Evolutionary conservation across 2,113 vertebrate genomes (phyloP).

Genomic region (Alethe castanea): DNA sequence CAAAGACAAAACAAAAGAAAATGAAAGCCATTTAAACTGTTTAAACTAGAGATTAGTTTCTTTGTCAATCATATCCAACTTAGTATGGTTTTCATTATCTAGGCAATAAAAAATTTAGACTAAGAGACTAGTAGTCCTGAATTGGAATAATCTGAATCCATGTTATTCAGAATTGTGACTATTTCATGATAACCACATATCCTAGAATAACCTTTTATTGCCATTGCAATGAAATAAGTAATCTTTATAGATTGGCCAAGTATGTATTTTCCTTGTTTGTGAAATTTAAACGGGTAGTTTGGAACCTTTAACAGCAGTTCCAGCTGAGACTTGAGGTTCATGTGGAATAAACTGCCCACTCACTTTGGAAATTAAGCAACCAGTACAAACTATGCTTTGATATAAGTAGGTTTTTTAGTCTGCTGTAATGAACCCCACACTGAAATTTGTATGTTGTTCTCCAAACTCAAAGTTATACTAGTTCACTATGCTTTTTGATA

Average conservation of each 20-base stretch:
- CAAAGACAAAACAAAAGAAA: neutral
- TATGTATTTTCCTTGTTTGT: conserved; percentile 6
- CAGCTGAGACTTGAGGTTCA: neutral
- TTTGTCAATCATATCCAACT: neutral
- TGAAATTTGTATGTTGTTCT: neutral
- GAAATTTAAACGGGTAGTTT: conserved; percentile 48
- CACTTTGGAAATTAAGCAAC: conserved; percentile 14
- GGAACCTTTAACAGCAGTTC: conserved; percentile 41
- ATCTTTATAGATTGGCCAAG: conserved; percentile 2
- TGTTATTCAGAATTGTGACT: neutral
- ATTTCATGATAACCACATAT: conserved; percentile 54
- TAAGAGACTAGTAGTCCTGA: neutral
- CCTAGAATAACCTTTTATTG: conserved; percentile 54
- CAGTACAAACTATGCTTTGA: neutral
- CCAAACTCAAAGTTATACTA: neutral
- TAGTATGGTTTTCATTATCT: conserved; percentile 13
- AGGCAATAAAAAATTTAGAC: conserved; percentile 32
- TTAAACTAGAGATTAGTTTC: neutral
- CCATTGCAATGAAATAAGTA: conserved; percentile 41
- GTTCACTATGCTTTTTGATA: neutral
- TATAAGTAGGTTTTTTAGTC: neutral
- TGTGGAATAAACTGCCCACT: neutral
- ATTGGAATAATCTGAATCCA: neutral
- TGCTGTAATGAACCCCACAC: neutral
- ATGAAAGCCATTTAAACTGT: neutral